These are phyloP conservation scores for Carollia perspicillata DNA, from an alignment of 2,113 vertebrate species.

Conservation along the genomic window DNA sequence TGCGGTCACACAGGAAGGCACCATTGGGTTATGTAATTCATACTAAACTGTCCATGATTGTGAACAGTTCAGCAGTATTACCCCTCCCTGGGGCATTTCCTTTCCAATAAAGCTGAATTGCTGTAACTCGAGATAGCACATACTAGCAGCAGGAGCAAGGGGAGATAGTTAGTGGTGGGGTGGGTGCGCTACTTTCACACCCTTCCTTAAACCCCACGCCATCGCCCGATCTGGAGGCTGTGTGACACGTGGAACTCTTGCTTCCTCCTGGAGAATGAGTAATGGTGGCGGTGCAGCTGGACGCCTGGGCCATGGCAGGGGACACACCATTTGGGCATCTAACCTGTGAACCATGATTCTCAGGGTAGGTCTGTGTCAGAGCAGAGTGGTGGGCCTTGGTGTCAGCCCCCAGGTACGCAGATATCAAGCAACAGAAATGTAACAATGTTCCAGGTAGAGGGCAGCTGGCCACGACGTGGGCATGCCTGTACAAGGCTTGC, in stretches of 20 bases:
- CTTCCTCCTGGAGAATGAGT: background rate
- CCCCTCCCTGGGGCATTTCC: background rate
- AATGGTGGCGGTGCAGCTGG: background rate
- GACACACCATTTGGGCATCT: background rate
- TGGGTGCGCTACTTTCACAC: background rate
- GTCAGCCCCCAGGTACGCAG: background rate
- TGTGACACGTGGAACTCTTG: background rate
- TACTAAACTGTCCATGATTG: slow-evolving; percentile 7
- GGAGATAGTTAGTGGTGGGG: background rate
- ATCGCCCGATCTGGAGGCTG: fast-evolving
- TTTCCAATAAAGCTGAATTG: background rate
- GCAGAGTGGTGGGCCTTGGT: background rate
- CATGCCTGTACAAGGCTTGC: fast-evolving
- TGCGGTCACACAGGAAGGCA: background rate
- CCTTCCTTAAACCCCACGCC: background rate
- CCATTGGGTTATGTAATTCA: background rate
- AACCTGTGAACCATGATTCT: background rate
- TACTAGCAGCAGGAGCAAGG: background rate
- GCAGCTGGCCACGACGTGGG: too few species aligned
- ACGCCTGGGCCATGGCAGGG: background rate
- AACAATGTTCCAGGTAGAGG: background rate
- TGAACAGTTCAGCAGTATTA: background rate
- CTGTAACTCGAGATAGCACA: background rate
- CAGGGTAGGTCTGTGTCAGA: background rate
- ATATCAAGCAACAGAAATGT: background rate